Evolutionary conservation across 2,113 vertebrate species (phyloP), one percentile per base, ranked within the genome.

Genomic region (Odontesthes bonariensis): DNA sequence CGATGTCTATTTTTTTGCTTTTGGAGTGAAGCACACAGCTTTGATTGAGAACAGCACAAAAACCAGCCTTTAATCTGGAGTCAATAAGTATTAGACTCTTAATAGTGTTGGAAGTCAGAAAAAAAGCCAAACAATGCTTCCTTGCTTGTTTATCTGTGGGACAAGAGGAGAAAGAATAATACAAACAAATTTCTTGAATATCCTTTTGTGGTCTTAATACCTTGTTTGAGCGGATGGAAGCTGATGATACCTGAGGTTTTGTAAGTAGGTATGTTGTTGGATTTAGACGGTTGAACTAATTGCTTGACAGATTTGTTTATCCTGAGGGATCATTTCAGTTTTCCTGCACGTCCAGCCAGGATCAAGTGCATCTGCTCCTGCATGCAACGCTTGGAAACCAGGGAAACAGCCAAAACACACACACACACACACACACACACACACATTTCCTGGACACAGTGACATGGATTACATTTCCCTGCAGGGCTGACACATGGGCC

Each of bases 341-440:
- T 97, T 97, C 79, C 94, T 97, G 67, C 94, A 96, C 0, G 94
- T 96, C 77, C 96, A 87, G 95, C 96, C 73, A 96, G 96, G 89
- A 96, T 96, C n/a, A 95, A 96, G 88, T 96, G 96, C 89, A 98
- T 98, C 93, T 98, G 96, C 86, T 97, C 95, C 87, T 96, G 96
- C 91, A 92, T 97, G 85, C 95, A 96, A 87, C 93, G 94, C 33
- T 93, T 96, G 86, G 95, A 96, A 93, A 95, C 93, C 82, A 96
- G 96, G 89, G 96, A 97, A 94, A 66, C 71, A 40, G 17, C 38
- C 58, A 75, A 20, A 35, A 62, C 31, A n/a, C 77, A 70, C 59
- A 59, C 38, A 73, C 65, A 73, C 64, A 52, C 49, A 71, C 60
- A 66, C 65, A 69, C 49, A 17, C 87, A n/a, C 23, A 58, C n/a